Conservation (phyloP, 2,797 vertebrate genomes). For the Pelodytes ibericus region DNA sequence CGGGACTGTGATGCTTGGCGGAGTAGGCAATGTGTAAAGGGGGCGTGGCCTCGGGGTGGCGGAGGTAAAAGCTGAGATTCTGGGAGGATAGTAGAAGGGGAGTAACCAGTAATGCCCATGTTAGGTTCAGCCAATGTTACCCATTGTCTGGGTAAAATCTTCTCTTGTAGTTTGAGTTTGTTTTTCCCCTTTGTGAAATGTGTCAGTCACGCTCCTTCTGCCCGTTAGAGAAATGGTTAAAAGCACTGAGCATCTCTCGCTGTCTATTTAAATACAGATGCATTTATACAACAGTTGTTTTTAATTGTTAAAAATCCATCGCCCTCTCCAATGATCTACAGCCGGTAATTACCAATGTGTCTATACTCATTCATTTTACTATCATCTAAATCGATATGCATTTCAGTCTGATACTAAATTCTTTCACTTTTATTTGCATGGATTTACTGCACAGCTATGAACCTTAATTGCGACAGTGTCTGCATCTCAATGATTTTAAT, state of each 20-base stretch:
- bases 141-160: too few relatives aligned
- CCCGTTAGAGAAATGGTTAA: too few relatives aligned
- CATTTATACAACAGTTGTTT: conserved; percentile 7
- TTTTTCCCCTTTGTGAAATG: too few relatives aligned
- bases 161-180: too few relatives aligned
- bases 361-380: conserved; percentile 56
- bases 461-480: conserved; percentile 64
- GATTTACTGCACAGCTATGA: conserved; percentile 58
- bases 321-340: conserved; percentile 54
- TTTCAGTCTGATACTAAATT: conserved; percentile 55
- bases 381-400: conserved; percentile 59
- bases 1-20: too few relatives aligned
- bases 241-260: not conserved
- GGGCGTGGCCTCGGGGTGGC: too few relatives aligned
- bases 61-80: too few relatives aligned
- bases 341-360: conserved; percentile 55
- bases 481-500: conserved; percentile 64
- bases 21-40: too few relatives aligned
- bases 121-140: too few relatives aligned
- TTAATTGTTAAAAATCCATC: conserved; percentile 39
- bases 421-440: conserved; percentile 61
- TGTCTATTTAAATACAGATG: not conserved
- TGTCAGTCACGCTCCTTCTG: too few relatives aligned
- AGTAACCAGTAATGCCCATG: too few relatives aligned
- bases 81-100: too few relatives aligned